These are phyloP conservation scores for Isurus oxyrinchus DNA, from an alignment of 2,113 vertebrate genomes.

Conservation along the genomic window DNA sequence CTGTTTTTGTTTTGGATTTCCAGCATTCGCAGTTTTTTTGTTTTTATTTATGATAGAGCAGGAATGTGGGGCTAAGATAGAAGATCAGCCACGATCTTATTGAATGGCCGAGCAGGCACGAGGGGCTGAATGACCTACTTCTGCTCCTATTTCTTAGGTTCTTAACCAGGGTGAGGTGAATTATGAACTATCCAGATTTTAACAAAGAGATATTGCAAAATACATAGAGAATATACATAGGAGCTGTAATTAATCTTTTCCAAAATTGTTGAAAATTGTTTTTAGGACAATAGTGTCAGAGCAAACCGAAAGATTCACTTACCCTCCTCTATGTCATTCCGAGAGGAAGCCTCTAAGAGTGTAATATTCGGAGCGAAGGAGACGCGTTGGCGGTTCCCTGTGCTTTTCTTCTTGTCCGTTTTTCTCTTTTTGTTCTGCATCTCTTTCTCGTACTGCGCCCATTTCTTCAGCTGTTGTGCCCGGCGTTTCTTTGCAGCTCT, in stretches of 20 bases:
- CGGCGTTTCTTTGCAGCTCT: slow-evolving; percentile 85
- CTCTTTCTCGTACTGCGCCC: slow-evolving; percentile 92
- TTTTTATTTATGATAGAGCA: too few species aligned
- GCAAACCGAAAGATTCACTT: slow-evolving; percentile 37
- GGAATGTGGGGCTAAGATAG: not conserved
- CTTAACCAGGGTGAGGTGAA: not conserved
- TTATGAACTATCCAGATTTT: not conserved
- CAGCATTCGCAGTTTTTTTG: too few species aligned
- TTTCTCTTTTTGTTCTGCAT: slow-evolving; percentile 86
- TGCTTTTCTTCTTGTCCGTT: slow-evolving; percentile 74
- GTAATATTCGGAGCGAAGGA: slow-evolving; percentile 86
- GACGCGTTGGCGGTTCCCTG: slow-evolving; percentile 63
- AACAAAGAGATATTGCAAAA: not conserved
- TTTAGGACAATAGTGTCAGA: not conserved
- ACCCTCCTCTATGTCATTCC: slow-evolving; percentile 93
- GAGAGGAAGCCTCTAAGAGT: slow-evolving; percentile 82
- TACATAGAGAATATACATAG: not conserved
- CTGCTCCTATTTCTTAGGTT: not conserved
- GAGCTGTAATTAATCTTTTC: not conserved
- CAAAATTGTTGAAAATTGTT: not conserved
- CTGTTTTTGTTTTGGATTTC: too few species aligned
- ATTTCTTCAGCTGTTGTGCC: slow-evolving; percentile 91
- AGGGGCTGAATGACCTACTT: not conserved
- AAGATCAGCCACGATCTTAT: not conserved
- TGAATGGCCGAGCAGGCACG: not conserved